Evolutionary conservation across 2,797 vertebrate species (phyloP), one percentile per base, ranked within the genome.

Genomic region (Falco concolor): DNA sequence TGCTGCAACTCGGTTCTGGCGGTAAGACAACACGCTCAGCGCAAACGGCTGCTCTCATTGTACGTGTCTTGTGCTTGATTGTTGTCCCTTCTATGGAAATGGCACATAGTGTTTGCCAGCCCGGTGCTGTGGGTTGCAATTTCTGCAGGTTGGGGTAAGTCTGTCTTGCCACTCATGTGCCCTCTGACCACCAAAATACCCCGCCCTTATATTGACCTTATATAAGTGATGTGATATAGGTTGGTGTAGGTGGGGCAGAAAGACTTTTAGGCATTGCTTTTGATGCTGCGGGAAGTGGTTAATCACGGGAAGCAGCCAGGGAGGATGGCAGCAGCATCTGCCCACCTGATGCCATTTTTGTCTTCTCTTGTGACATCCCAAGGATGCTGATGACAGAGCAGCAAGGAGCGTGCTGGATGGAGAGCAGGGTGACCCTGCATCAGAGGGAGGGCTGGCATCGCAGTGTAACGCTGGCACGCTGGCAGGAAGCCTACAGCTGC

Each of bases 401-500:
- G 49, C 63, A 36, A 28, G 64, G 36, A 34, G 15, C 0, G 10
- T 21, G n/a, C 28, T 63, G 67, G 28, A 9, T 30, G 73, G 36
- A 30, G 36, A 67, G 59, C 50, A 52, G 65, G 44, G 18, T 18
- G 18, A 38, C 13, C 50, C 53, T 56, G 42, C 36, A 7, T 24
- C 36, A 11, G 32, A 54, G 12, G n/a, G 57, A 80, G 22, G 13
- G 27, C 57, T 3, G 2, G 65, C 32, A 1, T 18, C 57, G 3
- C 1, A 10, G 16, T 11, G 32, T n/a, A 1, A 7, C 5, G 57
- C 57, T 50, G 65, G 52, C 24, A 19, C 1, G 3, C 59, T 1
- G 1, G 16, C 45, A 32, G 59, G 74, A 40, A 45, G 59, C 36
- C 56, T 13, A 5, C 0, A 2, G 60, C 19, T 53, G 53, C 73